Percentiles rank a stretch among this genome's conserved stretches.
These are phyloP conservation scores for Rutpela maculata DNA, from an alignment of 2,888 invertebrate species.

Conservation along the genomic window DNA sequence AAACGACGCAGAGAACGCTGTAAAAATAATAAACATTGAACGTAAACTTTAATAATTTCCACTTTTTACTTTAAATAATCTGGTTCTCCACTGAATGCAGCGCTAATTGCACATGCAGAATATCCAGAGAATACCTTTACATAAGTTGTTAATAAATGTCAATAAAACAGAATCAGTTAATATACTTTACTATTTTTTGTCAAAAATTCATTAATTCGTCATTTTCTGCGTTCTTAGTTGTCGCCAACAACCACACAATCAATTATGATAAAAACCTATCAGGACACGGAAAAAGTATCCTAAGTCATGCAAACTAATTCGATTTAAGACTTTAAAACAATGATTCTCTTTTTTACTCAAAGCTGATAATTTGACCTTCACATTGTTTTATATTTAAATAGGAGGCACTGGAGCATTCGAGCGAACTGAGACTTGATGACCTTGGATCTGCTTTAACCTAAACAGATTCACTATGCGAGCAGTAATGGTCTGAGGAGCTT, in stretches of 20 bases:
- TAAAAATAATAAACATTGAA: no score
- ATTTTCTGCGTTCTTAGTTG: no score
- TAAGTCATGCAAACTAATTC: conserved; percentile 8
- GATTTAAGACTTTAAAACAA: conserved; percentile 5
- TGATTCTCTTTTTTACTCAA: conserved; percentile 29
- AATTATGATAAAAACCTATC: conserved; percentile 10
- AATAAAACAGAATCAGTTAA: no score
- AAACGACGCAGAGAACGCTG: no score
- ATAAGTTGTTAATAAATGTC: no score
- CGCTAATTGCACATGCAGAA: no score
- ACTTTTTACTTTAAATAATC: no score
- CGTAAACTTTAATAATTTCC: no score
- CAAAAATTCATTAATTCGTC: no score
- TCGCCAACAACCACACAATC: background rate
- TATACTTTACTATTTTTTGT: no score
- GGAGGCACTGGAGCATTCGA: conserved; percentile 65
- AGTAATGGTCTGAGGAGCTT: conserved; percentile 39
- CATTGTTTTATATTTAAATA: conserved; percentile 58
- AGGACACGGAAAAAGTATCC: background rate
- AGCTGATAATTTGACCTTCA: conserved; percentile 51
- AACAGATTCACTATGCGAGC: conserved; percentile 48
- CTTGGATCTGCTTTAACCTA: conserved; percentile 57
- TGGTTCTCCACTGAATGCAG: no score
- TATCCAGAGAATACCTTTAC: no score
- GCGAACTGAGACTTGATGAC: conserved; percentile 58